A percentile compares a stretch with the other conserved stretches of the same genome.
These are phyloP conservation scores for Pseudomugil tenellus DNA, from an alignment of 2,797 vertebrate genomes.

Conservation along the genomic window DNA sequence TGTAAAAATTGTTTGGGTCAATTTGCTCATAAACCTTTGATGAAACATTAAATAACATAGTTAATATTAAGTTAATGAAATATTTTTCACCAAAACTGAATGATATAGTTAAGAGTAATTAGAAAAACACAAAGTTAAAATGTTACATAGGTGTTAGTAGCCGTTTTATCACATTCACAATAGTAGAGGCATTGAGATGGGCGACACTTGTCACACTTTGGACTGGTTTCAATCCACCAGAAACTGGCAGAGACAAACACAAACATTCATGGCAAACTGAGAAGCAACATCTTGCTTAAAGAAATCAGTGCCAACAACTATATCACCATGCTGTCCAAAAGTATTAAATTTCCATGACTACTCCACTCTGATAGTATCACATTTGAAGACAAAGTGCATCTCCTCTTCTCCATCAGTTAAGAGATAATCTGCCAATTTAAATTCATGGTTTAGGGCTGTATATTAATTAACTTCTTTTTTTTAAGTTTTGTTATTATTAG, in stretches of 20 bases:
- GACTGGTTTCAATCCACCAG: background rate
- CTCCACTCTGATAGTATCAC: background rate
- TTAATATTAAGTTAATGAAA: too few relatives aligned
- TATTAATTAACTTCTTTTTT: background rate
- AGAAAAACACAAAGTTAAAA: background rate
- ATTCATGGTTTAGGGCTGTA: conserved; percentile 12
- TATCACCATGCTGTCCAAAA: background rate
- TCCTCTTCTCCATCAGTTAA: background rate
- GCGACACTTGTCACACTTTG: too few relatives aligned
- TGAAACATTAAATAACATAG: too few relatives aligned
- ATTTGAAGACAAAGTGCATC: background rate
- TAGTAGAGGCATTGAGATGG: background rate
- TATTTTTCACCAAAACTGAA: background rate
- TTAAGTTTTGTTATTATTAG: background rate
- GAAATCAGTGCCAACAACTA: background rate
- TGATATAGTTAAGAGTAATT: background rate
- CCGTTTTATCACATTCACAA: background rate
- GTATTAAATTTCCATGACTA: background rate
- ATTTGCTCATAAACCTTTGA: background rate
- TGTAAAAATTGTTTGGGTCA: background rate
- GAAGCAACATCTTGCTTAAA: background rate
- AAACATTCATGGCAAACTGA: background rate
- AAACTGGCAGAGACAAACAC: background rate
- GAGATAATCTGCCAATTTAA: conserved; percentile 19
- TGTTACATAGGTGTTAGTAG: background rate